Conservation (phyloP, 2,888 invertebrate species). For the Cabera pusaria region DNA sequence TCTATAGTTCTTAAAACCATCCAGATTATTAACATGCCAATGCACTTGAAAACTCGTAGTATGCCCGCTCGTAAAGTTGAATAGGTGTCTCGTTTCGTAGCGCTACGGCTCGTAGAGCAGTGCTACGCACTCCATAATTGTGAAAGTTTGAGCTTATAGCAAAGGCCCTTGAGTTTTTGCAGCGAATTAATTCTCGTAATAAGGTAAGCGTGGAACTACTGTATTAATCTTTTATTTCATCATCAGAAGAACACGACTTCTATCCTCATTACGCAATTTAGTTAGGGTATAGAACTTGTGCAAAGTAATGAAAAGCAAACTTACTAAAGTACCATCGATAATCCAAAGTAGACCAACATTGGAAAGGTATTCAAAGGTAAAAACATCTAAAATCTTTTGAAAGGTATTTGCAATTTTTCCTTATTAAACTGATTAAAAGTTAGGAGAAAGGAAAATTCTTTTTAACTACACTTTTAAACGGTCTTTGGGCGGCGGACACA, state of each 20-base stretch:
- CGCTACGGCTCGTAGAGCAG: conserved; percentile 27
- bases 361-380: conserved; percentile 11
- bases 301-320: no score
- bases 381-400: conserved; percentile 19
- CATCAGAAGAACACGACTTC: no score
- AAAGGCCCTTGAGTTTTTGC: conserved; percentile 21
- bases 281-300: no score
- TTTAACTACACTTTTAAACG: conserved; percentile 47
- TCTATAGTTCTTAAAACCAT: no score
- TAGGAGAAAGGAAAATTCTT: conserved; percentile 38
- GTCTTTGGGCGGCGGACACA: conserved; percentile 40
- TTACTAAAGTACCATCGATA: background rate
- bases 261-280: no score
- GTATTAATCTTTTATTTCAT: no score
- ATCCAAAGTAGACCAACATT: conserved; percentile 5
- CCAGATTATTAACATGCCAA: no score
- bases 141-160: conserved; percentile 26
- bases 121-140: conserved; percentile 30
- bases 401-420: conserved; percentile 23
- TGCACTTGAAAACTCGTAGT: conserved; percentile 6
- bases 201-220: no score
- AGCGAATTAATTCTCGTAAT: no score
- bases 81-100: conserved; percentile 28
- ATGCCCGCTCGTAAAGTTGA: conserved; percentile 19
- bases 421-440: conserved; percentile 32